Evolutionary conservation across 2,888 invertebrate genomes (phyloP), one percentile per base, ranked within the genome.

Genomic region (Drosophila setosimentum): DNA sequence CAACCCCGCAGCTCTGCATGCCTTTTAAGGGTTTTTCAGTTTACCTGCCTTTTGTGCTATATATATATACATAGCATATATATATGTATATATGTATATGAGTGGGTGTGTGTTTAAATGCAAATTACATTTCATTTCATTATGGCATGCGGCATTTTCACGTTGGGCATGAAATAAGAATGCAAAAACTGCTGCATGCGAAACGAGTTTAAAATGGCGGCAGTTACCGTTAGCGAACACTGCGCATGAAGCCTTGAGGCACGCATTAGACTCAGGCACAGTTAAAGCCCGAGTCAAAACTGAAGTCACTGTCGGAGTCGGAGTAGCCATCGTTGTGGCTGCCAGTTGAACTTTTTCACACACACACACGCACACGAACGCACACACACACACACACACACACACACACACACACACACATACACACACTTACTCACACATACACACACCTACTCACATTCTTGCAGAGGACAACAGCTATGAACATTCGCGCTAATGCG

Each of bases 71-170:
- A 61, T 35, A 35, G 33, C n/a, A 65, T 58, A 18, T 29, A 30
- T 32, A 37, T 32, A 35, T 24, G 59, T 42, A 32, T 67, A 61
- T 62, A 40, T 61, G 64, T 37, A 30, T 48, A 58, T 32, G 60
- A n/a, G 61, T 62, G 61, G 49, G 35, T 55, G 62, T 65, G 81
- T 87, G 87, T 74, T 86, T 85, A 89, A 89, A 85, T 87, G 84
- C 84, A 85, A 85, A 85, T 85, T 85, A 85, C 89, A 85, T 85
- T 85, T 85, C 77, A 84, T 89, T 85, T 85, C 84, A 87, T 87
- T 89, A 87, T 84, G 72, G 84, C 71, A 67, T 74, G 87, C 79
- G 85, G 82, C 84, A 87, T 89, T 81, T 89, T 76, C 76, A 83
- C 74, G 82, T 73, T 78, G 79, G 76, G 84, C 78, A 68, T 69